Evolutionary conservation across 2,888 invertebrate species (phyloP), one percentile per base, ranked within the genome.

Genomic region (Pollenia angustigena): DNA sequence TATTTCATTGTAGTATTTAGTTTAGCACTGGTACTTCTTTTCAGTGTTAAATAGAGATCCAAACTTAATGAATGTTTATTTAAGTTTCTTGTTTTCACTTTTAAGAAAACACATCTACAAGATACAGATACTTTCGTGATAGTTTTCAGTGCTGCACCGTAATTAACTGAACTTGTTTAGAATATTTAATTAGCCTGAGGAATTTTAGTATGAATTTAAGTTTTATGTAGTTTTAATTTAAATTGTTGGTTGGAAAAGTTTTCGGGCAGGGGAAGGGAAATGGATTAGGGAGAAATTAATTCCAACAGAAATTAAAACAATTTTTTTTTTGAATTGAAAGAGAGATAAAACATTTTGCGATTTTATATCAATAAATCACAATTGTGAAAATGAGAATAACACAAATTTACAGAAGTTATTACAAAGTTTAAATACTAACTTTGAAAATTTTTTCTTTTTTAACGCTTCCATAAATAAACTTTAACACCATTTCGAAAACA

Each of bases 171-270:
- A 76, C 75, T 58, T 58, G 62, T 44, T 4, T 23, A 54, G 86
- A 80, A 80, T 86, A 78, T 68, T 46, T 81, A 78, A 81, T 81
- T 42, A 80, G 69, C n/a, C 69, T 60, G 44, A 12, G 44, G 32
- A 32, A 32, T 6, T 58, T 72, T 16, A 42, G 6, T 32, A 32
- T 32, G 32, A 32, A 32, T 32, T 32, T 32, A 32, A 60, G 14
- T 48, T 42, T 62, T 9, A 40, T 32, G 32, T 64, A 18, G 40
- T 23, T 62, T 48, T 56, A 56, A 14, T 7, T 23, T 16, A n/a
- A 23, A 6, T 23, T 44, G 16, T 50, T 69, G 23, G 4, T 48
- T 7, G 16, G 10, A 11, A 8, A 0, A 46, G 23, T 66, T 32
- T 32, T 50, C 6, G 46, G 23, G 11, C 16, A 10, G 12, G 23